A percentile compares a stretch with the other conserved stretches of the same genome.
phyloP scores from a whole-genome alignment of 2,113 vertebrate genomes.

The Syrrhaptes paradoxus region DNA sequence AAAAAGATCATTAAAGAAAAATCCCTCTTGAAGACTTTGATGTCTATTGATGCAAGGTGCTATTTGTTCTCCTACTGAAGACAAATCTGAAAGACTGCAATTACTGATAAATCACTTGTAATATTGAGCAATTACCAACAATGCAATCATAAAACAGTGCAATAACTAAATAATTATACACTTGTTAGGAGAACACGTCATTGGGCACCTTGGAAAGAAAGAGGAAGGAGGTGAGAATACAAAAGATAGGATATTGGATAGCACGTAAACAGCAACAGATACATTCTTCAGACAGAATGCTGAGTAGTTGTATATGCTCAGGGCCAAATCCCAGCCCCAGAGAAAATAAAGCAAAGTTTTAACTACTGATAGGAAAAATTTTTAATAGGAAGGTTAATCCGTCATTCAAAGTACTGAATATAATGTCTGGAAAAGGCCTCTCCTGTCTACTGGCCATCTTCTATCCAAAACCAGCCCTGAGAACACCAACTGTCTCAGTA shows the following conservation, averaged over 20 bases:
- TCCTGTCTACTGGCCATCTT: neutral
- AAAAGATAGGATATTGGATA: constrained; percentile 41
- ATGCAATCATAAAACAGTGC: constrained; percentile 39
- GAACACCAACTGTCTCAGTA: neutral
- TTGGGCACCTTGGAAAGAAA: constrained; percentile 10
- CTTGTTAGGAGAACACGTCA: constrained; percentile 23
- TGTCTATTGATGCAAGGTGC: constrained; percentile 40
- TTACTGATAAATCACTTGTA: constrained; percentile 59
- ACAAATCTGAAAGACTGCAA: constrained; percentile 39
- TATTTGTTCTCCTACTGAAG: constrained; percentile 43
- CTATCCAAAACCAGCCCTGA: neutral
- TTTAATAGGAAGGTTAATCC: neutral
- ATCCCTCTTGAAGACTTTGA: constrained; percentile 12
- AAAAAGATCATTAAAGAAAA: constrained; percentile 38
- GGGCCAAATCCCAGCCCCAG: neutral
- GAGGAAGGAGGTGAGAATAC: neutral
- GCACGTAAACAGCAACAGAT: constrained; percentile 1
- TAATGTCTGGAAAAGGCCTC: neutral
- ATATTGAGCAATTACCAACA: constrained; percentile 60
- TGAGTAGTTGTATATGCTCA: neutral
- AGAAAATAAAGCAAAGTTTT: neutral
- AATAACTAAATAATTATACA: constrained; percentile 55
- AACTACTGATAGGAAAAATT: neutral
- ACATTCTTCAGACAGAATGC: neutral
- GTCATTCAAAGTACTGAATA: neutral